Conservation (phyloP, 2,888 invertebrate genomes). For the Altica lythri region DNA sequence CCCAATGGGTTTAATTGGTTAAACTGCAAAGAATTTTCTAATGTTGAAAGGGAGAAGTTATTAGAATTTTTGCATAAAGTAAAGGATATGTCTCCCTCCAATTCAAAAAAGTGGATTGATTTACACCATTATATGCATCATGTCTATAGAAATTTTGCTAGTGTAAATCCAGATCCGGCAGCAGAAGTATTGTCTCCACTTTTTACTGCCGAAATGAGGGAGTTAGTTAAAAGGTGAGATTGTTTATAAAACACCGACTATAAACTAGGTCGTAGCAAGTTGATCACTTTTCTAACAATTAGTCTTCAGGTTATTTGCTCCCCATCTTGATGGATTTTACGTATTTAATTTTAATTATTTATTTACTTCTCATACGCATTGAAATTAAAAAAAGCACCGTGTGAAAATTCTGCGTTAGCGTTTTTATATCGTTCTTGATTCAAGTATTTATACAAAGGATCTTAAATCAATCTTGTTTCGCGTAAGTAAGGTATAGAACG, state of each 20-base stretch:
- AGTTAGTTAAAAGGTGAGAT: constrained; percentile 47
- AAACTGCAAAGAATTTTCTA: constrained; percentile 37
- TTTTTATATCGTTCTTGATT: no score
- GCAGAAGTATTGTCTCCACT: constrained; percentile 47
- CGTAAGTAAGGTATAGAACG: no score
- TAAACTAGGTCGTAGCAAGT: no score
- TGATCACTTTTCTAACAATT: no score
- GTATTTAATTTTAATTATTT: no score
- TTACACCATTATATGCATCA: constrained; percentile 53
- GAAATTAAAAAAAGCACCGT: no score
- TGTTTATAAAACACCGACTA: neutral
- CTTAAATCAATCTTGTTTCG: no score
- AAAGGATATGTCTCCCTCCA: constrained; percentile 44
- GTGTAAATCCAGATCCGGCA: constrained; percentile 45
- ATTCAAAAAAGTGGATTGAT: constrained; percentile 49
- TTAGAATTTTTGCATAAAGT: constrained; percentile 45
- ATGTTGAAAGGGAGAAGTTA: constrained; percentile 40
- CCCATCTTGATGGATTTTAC: no score
- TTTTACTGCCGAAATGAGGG: constrained; percentile 49
- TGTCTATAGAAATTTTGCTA: constrained; percentile 51
- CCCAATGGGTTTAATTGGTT: constrained; percentile 33
- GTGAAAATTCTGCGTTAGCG: no score
- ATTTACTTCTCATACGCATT: no score
- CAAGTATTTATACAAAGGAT: no score
- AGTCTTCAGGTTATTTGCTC: no score